Percentiles rank a stretch among this genome's conserved stretches.
Evolutionary conservation across 2,113 vertebrate genomes (phyloP).

Genomic region (Amazona vittata): DNA sequence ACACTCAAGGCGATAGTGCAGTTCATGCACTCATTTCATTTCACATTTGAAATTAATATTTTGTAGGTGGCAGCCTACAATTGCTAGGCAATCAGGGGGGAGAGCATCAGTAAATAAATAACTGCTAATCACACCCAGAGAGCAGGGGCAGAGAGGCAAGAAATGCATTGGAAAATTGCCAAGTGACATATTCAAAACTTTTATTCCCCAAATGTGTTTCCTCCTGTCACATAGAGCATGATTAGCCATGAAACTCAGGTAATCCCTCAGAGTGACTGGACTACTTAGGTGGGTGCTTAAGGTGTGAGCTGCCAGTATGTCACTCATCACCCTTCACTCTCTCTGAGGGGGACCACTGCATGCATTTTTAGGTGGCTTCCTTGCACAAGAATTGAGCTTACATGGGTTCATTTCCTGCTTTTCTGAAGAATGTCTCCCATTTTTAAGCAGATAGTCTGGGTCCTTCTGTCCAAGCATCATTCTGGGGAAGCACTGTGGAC

Average conservation of each 20-base stretch:
- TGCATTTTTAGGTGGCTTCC: not conserved
- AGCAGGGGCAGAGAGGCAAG: not conserved
- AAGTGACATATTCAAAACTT: not conserved
- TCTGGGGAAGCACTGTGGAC: not conserved
- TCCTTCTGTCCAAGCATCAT: not conserved
- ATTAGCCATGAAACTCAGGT: slow-evolving; percentile 26
- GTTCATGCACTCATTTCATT: slow-evolving; percentile 8
- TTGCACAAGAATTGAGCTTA: not conserved
- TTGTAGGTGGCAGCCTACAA: slow-evolving; percentile 23
- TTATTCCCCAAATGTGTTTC: slow-evolving; percentile 2
- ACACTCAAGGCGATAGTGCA: not conserved
- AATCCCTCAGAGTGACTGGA: slow-evolving; percentile 20
- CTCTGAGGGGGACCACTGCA: not conserved
- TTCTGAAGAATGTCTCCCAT: not conserved
- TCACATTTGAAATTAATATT: slow-evolving; percentile 39
- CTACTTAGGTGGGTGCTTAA: not conserved
- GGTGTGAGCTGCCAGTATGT: not conserved
- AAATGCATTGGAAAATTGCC: slow-evolving; percentile 10
- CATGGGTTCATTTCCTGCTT: not conserved
- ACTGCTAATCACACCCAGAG: slow-evolving; percentile 18
- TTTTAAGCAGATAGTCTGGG: not conserved
- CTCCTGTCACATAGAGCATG: slow-evolving; percentile 7
- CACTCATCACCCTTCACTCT: not conserved
- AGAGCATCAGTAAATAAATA: slow-evolving; percentile 39
- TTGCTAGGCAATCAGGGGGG: slow-evolving; percentile 16